Percentiles rank a stretch among this genome's conserved stretches.
Conservation (phyloP, 2,797 vertebrate species). For the Molossus alvarezi region DNA sequence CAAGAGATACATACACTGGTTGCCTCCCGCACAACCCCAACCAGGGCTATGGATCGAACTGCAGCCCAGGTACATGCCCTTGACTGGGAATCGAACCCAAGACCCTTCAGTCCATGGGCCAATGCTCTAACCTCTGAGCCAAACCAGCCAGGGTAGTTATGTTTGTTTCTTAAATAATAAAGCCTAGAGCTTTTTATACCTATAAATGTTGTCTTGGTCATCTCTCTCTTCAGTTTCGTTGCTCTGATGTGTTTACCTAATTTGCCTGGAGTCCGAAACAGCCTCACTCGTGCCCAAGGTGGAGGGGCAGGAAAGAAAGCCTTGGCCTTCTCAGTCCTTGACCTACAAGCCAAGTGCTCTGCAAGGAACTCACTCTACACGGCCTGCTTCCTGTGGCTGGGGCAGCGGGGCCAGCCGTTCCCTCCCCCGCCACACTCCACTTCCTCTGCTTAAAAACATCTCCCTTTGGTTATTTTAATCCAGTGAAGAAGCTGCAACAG, state of each 20-base stretch:
- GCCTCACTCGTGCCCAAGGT: neutral
- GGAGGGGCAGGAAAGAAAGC: neutral
- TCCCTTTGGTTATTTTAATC: neutral
- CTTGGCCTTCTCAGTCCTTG: neutral
- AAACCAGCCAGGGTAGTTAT: neutral
- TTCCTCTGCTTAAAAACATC: neutral
- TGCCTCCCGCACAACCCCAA: no score
- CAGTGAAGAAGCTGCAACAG: neutral
- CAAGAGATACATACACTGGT: no score
- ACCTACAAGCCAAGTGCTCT: neutral
- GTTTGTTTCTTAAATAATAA: slow-evolving; percentile 55
- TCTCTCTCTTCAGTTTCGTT: neutral
- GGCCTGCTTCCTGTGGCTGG: neutral
- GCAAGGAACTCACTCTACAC: no score
- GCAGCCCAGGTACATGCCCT: no score
- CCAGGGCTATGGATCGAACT: no score
- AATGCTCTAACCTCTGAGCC: no score
- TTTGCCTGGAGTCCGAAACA: neutral
- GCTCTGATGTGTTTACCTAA: neutral
- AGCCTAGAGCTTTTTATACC: neutral
- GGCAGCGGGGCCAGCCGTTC: neutral
- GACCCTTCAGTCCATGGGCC: no score
- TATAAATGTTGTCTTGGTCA: neutral
- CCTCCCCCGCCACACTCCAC: neutral
- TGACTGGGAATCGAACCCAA: no score